Conservation (phyloP, 2,888 invertebrate genomes). For the Isoperla grammatica region DNA sequence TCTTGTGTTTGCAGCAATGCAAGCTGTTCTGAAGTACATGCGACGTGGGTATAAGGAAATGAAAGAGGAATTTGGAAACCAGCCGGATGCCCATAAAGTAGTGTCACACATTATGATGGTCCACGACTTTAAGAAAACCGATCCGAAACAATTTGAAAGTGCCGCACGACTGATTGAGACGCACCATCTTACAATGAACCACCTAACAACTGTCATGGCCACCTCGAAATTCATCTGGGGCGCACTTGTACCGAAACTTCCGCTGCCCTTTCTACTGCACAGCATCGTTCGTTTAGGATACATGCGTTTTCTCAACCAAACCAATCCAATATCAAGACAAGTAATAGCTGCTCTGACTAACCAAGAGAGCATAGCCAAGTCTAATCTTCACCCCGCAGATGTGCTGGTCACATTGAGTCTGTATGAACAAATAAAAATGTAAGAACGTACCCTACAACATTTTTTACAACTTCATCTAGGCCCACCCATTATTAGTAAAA, state of each 20-base stretch:
- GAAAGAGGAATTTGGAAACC: conserved; percentile 44
- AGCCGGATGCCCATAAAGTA: conserved; percentile 46
- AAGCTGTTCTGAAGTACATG: conserved; percentile 39
- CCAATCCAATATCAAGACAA: conserved; percentile 48
- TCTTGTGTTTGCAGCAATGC: conserved; percentile 33
- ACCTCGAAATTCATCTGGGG: conserved; percentile 50
- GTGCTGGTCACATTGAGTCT: conserved; percentile 54
- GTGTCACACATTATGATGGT: conserved; percentile 48
- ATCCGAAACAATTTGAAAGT: conserved; percentile 44
- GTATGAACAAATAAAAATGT: conserved; percentile 59
- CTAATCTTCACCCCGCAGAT: conserved; percentile 50
- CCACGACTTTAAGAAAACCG: conserved; percentile 47
- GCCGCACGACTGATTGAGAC: conserved; percentile 49
- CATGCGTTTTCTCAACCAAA: conserved; percentile 52
- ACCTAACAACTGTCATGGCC: conserved; percentile 48
- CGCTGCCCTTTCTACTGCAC: conserved; percentile 48
- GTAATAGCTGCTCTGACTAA: conserved; percentile 50
- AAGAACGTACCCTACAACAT: no score
- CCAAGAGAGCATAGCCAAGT: conserved; percentile 43
- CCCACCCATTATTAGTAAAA: no score
- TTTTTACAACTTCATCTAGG: no score
- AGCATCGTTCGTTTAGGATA: conserved; percentile 58
- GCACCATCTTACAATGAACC: conserved; percentile 43
- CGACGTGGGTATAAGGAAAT: conserved; percentile 50
- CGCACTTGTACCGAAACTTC: conserved; percentile 52